Conservation (phyloP, 2,113 vertebrate species). For the Dicaeum eximium region DNA sequence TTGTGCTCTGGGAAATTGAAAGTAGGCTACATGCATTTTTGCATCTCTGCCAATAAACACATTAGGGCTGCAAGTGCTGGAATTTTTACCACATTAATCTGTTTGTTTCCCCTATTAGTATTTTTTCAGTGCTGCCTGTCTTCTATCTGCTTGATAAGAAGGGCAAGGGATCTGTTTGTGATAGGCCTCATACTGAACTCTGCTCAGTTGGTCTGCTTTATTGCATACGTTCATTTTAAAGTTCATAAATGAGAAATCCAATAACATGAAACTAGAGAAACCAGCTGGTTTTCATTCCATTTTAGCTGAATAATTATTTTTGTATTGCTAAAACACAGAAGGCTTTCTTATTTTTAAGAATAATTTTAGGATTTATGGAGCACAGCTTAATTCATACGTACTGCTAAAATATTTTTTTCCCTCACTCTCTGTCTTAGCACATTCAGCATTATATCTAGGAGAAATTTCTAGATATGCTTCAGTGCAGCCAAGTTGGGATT, state of each 20-base stretch:
- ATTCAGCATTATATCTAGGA: neutral
- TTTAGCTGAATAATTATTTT: neutral
- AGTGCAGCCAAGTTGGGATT: neutral
- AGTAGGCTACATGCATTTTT: slow-evolving; percentile 35
- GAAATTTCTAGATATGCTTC: neutral
- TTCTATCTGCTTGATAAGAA: neutral
- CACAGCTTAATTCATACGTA: neutral
- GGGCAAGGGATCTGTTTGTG: neutral
- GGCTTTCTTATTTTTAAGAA: neutral
- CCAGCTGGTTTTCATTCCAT: neutral
- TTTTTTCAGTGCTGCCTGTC: neutral
- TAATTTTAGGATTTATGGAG: neutral
- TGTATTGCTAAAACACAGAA: neutral
- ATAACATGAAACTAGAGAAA: neutral
- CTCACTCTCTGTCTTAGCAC: neutral
- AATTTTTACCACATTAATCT: neutral
- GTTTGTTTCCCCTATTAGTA: neutral
- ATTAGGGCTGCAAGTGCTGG: neutral
- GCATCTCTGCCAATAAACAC: slow-evolving; percentile 27
- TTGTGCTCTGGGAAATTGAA: slow-evolving; percentile 46
- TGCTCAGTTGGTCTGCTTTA: neutral
- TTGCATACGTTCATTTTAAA: neutral
- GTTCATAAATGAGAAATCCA: neutral
- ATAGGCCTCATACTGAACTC: neutral
- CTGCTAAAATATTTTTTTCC: neutral